These are phyloP conservation scores for Festucalex cinctus DNA, from an alignment of 2,113 vertebrate species.

Conservation along the genomic window DNA sequence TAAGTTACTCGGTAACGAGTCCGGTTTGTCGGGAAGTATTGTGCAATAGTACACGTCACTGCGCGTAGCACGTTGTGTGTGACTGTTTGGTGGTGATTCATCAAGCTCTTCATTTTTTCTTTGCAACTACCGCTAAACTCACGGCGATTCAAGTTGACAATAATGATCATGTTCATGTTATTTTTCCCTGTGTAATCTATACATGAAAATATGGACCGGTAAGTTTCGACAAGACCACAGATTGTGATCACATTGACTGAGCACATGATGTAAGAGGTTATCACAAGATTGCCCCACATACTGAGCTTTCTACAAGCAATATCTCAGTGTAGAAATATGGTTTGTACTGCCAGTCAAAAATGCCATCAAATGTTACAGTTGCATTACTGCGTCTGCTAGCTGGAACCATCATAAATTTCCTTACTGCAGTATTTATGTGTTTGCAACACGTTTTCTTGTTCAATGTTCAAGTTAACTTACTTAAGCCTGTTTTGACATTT, in stretches of 20 bases:
- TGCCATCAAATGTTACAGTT: not conserved
- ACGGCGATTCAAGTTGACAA: not conserved
- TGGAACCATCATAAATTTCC: slow-evolving; percentile 31
- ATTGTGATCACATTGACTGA: slow-evolving; percentile 45
- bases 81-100: slow-evolving; percentile 11
- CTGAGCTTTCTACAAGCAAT: slow-evolving; percentile 52
- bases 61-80: slow-evolving; percentile 43
- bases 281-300: slow-evolving; percentile 71
- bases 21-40: slow-evolving; percentile 36
- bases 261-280: slow-evolving; percentile 71
- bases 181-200: not conserved
- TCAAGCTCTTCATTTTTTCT: slow-evolving; percentile 8
- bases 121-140: not conserved
- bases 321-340: slow-evolving; percentile 38
- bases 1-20: slow-evolving; percentile 19
- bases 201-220: not conserved
- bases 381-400: slow-evolving; percentile 8
- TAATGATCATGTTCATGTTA: not conserved
- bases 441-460: slow-evolving; percentile 5
- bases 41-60: slow-evolving; percentile 40
- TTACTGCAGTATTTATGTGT: slow-evolving; percentile 7
- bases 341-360: slow-evolving; percentile 5
- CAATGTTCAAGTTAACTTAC: slow-evolving; percentile 20
- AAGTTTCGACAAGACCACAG: slow-evolving; percentile 21
- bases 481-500: slow-evolving; percentile 35